Evolutionary conservation across 2,888 invertebrate genomes (phyloP), one percentile per base, ranked within the genome.

Genomic region (Alloplasta piceator): DNA sequence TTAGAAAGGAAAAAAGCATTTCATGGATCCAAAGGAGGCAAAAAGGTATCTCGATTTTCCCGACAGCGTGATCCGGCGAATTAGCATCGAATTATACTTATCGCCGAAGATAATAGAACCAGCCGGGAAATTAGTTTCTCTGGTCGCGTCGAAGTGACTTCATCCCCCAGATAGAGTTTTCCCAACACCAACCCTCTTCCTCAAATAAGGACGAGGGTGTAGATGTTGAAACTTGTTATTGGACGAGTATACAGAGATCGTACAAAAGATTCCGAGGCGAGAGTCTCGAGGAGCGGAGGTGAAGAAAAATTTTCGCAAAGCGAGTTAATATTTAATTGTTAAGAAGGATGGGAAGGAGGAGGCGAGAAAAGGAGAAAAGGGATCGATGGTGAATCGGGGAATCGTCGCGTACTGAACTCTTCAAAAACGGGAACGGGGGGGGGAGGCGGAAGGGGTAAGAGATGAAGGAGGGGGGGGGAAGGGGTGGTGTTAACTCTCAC

Each of bases 291-390:
- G 12, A 1, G 36, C 1, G 7, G 12, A 10, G 43, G 36, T 4
- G 10, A 10, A 64, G 39, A 67, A 74, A 58, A 58, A 16, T 52
- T 74, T 68, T 67, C 58, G 66, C 41, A 26, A 64, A 66, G 26
- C 66, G 58, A 74, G 74, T 66, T 66, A 74, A 74, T 74, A 74
- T 67, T 74, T 66, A 74, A 74, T 74, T 74, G 60, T 60, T 48
- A 16, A 66, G 66, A 16, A 64, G 26, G 58, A 52, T 10, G n/a
- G 67, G 50, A 55, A 55, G 36, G 38, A 63, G 61, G 41, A 16
- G 12, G 43, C 6, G 16, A 46, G 43, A 61, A 41, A 58, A 14
- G 26, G 36, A 64, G 41, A 26, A 26, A 38, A 26, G 56, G 14
- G 56, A 55, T 79, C 66, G 52, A 75, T 66, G 16, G 70, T 26